These are phyloP conservation scores for Hypothenemus hampei DNA, from an alignment of 1,140 invertebrate genomes.

Conservation along the genomic window DNA sequence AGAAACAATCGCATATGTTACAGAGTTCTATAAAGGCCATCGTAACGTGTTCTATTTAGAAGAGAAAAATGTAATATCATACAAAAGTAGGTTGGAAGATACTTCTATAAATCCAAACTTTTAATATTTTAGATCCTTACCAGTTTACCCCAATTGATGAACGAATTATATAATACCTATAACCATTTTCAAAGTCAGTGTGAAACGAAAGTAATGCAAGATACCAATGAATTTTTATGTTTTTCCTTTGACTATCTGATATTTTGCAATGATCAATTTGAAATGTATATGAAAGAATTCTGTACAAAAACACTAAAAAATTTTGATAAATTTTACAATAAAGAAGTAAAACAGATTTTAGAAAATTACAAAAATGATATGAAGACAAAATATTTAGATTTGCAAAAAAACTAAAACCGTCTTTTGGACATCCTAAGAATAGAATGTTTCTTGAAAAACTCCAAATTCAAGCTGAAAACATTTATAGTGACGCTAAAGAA, in stretches of 20 bases:
- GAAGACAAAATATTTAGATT: not conserved
- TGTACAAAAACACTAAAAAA: slow-evolving; percentile 1
- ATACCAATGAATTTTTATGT: slow-evolving; percentile 2
- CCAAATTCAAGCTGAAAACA: slow-evolving; percentile 9
- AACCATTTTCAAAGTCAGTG: slow-evolving; percentile 10
- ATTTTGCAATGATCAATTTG: not conserved
- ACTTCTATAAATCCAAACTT: not conserved
- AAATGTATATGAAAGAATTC: slow-evolving; percentile 1
- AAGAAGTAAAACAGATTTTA: not conserved
- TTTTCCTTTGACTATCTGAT: not conserved
- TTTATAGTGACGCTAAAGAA: slow-evolving; percentile 6
- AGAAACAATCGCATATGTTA: not conserved
- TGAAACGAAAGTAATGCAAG: slow-evolving; percentile 9
- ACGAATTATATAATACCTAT: slow-evolving; percentile 1
- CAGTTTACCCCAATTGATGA: not conserved
- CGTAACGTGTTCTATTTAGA: not conserved
- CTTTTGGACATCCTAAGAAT: slow-evolving; percentile 26
- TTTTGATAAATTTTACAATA: slow-evolving; percentile 3
- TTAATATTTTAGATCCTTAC: not conserved
- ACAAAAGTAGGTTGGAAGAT: not conserved
- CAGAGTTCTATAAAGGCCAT: not conserved
- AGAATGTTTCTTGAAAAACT: slow-evolving; percentile 16
- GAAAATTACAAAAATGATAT: slow-evolving; percentile 4
- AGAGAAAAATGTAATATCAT: not conserved
- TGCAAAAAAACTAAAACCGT: slow-evolving; percentile 13